Evolutionary conservation across 2,888 invertebrate genomes (phyloP).

Genomic region (Baronia brevicornis): DNA sequence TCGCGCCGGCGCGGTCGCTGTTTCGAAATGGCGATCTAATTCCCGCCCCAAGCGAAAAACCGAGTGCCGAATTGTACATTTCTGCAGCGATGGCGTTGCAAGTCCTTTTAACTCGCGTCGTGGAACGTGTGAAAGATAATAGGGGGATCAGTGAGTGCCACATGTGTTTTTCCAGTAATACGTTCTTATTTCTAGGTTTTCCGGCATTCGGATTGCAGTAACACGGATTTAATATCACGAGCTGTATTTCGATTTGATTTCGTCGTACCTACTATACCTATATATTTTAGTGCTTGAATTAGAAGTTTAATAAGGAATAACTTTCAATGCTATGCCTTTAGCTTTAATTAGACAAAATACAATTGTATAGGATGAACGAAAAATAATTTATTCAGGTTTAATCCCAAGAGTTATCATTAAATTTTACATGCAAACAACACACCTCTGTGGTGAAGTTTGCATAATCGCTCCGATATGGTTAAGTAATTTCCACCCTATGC

Average conservation of each 20-base stretch:
- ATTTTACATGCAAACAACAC: too few species aligned
- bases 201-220: slow-evolving; percentile 1
- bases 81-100: slow-evolving; percentile 11
- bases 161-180: slow-evolving; percentile 9
- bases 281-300: slow-evolving; percentile 5
- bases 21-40: slow-evolving; percentile 16
- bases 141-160: slow-evolving; percentile 15
- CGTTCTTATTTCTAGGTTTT: slow-evolving; percentile 5
- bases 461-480: too few species aligned
- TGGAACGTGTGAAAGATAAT: slow-evolving; percentile 16
- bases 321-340: too few species aligned
- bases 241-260: slow-evolving; percentile 9
- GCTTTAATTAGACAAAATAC: too few species aligned
- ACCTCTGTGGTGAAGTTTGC: too few species aligned
- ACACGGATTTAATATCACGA: slow-evolving; percentile 13
- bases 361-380: too few species aligned
- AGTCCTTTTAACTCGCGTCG: slow-evolving; percentile 9
- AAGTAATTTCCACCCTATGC: too few species aligned
- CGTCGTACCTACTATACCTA: slow-evolving; percentile 7
- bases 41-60: slow-evolving; percentile 13
- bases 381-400: too few species aligned
- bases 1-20: slow-evolving; percentile 17
- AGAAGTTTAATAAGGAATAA: slow-evolving; percentile 1
- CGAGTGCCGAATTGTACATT: background rate
- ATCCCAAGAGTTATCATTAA: too few species aligned